These are phyloP conservation scores for Nesogale talazaci DNA, from an alignment of 2,113 vertebrate species.

Conservation along the genomic window DNA sequence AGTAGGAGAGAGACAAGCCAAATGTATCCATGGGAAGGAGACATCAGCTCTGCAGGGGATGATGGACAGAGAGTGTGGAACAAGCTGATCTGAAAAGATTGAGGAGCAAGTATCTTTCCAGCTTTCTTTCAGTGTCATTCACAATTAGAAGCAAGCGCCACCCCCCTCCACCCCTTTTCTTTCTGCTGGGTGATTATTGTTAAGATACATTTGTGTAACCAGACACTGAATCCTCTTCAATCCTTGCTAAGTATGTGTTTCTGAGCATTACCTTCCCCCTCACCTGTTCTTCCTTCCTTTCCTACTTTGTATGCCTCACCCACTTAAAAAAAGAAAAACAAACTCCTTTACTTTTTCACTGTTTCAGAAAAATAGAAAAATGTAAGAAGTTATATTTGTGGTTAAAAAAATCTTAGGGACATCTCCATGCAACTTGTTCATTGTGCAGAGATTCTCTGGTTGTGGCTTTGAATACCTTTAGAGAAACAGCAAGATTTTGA, in stretches of 20 bases:
- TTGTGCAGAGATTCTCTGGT: conserved; percentile 38
- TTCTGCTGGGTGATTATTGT: background rate
- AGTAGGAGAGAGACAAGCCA: background rate
- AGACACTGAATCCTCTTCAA: background rate
- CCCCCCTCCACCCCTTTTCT: background rate
- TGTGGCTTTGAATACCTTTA: conserved; percentile 25
- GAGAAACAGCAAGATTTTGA: conserved; percentile 15
- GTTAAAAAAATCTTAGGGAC: background rate
- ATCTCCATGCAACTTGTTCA: conserved; percentile 9
- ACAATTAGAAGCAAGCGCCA: conserved; percentile 41
- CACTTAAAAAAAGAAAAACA: conserved; percentile 43
- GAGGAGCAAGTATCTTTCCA: conserved; percentile 42
- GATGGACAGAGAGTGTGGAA: conserved; percentile 10
- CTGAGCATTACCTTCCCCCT: conserved; percentile 3
- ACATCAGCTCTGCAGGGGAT: background rate
- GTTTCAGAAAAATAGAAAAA: background rate
- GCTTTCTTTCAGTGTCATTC: conserved; percentile 23
- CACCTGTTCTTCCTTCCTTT: conserved; percentile 18
- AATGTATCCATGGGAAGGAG: background rate
- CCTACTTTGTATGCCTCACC: background rate
- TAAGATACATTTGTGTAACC: conserved; percentile 38
- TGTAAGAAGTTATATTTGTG: conserved; percentile 32
- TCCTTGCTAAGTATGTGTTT: conserved; percentile 48
- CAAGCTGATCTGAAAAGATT: conserved; percentile 9
- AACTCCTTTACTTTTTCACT: background rate